phyloP scores from a whole-genome alignment of 2,888 invertebrate species.

The Malthinus seriepunctatus region DNA sequence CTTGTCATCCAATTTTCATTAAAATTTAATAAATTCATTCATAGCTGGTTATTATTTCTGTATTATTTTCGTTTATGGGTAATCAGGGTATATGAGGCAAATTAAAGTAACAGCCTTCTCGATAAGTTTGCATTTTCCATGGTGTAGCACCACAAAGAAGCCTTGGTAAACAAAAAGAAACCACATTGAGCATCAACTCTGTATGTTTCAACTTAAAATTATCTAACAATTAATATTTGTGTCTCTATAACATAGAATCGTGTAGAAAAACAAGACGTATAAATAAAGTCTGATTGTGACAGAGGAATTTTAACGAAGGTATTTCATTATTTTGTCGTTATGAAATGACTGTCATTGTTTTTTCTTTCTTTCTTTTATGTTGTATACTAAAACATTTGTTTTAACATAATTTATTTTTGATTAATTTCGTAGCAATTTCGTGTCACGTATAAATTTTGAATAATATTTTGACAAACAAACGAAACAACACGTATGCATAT shows the following conservation, averaged over 20 bases:
- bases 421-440: background rate
- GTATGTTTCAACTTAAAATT: background rate
- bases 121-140: too few relatives aligned
- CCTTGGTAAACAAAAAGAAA: too few relatives aligned
- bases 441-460: background rate
- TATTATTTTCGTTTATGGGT: too few relatives aligned
- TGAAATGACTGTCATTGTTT: conserved; percentile 45
- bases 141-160: too few relatives aligned
- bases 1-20: too few relatives aligned
- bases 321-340: conserved; percentile 51
- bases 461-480: background rate
- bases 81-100: too few relatives aligned
- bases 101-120: too few relatives aligned
- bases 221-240: conserved; percentile 39
- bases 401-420: conserved; percentile 1
- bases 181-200: too few relatives aligned
- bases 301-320: conserved; percentile 50
- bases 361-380: conserved; percentile 21
- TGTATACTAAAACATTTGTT: conserved; percentile 32
- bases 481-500: conserved; percentile 18
- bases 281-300: conserved; percentile 47
- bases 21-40: too few relatives aligned
- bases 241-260: conserved; percentile 31
- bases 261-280: conserved; percentile 40
- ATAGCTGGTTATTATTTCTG: too few relatives aligned